Base-by-base conservation (phyloP, 2,113 vertebrate species). In the Phyllostomus discolor region DNA sequence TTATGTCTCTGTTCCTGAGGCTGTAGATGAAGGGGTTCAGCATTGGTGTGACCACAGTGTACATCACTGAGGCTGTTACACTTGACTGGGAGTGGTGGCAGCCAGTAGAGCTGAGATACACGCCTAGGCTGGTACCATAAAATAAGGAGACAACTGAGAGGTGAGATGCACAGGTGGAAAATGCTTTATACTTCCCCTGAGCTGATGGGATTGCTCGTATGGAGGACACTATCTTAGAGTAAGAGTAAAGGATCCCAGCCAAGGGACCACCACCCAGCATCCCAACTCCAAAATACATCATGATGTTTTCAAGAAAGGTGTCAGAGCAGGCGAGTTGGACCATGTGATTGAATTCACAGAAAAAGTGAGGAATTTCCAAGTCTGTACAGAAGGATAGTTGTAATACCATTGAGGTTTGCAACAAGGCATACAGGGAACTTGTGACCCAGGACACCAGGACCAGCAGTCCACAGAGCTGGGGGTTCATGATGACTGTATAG, bases 141-240 rank as follows among this genome's bases (percentile, higher is more conserved):
- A 95, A 96, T 46, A 96, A 62, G 31, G 72, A 88, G 5, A 94
- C 96, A 16, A 52, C 78, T 5, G 70, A 79, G 16, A 94, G 50
- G 41, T 97, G 96, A 66, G 96, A 97, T 0, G 3, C 88, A 66
- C 91, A 95, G 22, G 91, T 94, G 31, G 94, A 94, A 64, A 88
- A 90, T 7, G 78, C 88, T 57, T 95, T 95, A 46, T 88, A 66
- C 38, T 94, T 94, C 4, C 85, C 64, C 26, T 38, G 50, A 62
- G 35, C 10, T 28, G 72, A 88, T 48, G 76, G 46, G 7, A 90
- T 84, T 79, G 57, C 46, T 9, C 33, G 1, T 33, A 95, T 73
- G 54, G 46, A 80, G 24, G 48, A 80, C 59, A 88, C 17, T 12
- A 80, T 89, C 35, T 88, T 83, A 14, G 50, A 28, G 4, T 92